Conservation (phyloP, 2,113 vertebrate species). For the Phaethon lepturus region DNA sequence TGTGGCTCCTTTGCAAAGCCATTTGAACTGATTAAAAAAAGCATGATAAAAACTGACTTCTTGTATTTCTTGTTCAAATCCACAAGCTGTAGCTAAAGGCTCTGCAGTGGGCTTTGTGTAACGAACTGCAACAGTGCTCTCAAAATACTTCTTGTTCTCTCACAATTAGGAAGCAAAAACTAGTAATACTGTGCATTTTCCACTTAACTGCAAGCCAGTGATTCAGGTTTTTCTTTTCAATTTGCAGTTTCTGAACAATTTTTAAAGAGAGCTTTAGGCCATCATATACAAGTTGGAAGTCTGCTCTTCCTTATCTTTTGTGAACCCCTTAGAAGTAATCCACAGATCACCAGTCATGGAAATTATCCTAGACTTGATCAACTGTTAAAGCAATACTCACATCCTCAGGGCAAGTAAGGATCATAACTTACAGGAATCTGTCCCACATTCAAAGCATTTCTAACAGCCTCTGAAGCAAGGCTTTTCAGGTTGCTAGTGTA, state of each 20-base stretch:
- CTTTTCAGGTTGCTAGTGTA: not conserved
- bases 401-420: not conserved
- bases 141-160: not conserved
- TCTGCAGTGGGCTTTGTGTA: not conserved
- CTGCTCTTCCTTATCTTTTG: not conserved
- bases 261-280: not conserved
- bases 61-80: not conserved
- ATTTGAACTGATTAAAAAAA: not conserved
- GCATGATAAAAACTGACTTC: not conserved
- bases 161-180: not conserved
- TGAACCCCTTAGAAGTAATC: not conserved
- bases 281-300: not conserved
- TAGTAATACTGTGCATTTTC: not conserved
- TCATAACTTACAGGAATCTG: not conserved
- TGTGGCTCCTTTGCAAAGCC: not conserved
- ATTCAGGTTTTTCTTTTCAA: not conserved
- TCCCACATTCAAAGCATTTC: not conserved
- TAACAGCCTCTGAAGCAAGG: not conserved
- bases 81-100: not conserved
- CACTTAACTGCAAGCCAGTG: not conserved
- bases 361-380: not conserved
- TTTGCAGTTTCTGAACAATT: not conserved
- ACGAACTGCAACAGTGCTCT: not conserved
- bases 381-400: not conserved
- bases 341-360: not conserved